Evolutionary conservation across 2,888 invertebrate species (phyloP).

Genomic region (Aleiodes leptofemur): DNA sequence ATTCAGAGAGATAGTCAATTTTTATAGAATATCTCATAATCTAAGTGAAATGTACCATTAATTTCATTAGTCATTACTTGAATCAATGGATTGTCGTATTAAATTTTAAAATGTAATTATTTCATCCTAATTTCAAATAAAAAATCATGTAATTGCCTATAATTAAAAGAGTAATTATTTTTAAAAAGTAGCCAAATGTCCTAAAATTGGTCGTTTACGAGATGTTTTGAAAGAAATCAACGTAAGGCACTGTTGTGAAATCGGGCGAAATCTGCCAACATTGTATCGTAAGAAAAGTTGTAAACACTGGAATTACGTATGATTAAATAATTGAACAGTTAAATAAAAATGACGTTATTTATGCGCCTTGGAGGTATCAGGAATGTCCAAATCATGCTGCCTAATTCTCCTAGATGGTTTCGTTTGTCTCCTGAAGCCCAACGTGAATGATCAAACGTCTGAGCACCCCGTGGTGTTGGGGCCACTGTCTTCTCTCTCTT

Average conservation of each 20-base stretch:
- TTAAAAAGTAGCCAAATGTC: background rate
- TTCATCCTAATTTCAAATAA: background rate
- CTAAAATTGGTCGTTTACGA: too few relatives aligned
- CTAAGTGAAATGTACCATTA: background rate
- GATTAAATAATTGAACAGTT: background rate
- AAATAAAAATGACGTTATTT: constrained; percentile 43
- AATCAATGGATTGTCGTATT: background rate
- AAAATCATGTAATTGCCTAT: background rate
- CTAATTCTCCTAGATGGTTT: constrained; percentile 65
- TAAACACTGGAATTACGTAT: background rate
- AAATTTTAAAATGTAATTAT: background rate
- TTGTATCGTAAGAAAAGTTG: too few relatives aligned
- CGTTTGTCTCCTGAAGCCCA: constrained; percentile 53
- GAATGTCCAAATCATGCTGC: constrained; percentile 71
- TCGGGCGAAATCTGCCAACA: too few relatives aligned
- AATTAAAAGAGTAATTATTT: background rate
- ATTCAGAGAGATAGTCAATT: too few relatives aligned
- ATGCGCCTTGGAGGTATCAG: constrained; percentile 56
- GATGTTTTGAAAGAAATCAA: too few relatives aligned
- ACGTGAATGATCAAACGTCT: constrained; percentile 59
- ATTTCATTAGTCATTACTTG: constrained; percentile 4
- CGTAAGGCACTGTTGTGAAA: too few relatives aligned
- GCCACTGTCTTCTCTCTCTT: constrained; percentile 27
- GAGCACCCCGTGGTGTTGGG: constrained; percentile 47
- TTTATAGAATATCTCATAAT: too few relatives aligned